Evolutionary conservation across 2,113 vertebrate species (phyloP), one percentile per base, ranked within the genome.

Genomic region (Siniperca knerii): DNA sequence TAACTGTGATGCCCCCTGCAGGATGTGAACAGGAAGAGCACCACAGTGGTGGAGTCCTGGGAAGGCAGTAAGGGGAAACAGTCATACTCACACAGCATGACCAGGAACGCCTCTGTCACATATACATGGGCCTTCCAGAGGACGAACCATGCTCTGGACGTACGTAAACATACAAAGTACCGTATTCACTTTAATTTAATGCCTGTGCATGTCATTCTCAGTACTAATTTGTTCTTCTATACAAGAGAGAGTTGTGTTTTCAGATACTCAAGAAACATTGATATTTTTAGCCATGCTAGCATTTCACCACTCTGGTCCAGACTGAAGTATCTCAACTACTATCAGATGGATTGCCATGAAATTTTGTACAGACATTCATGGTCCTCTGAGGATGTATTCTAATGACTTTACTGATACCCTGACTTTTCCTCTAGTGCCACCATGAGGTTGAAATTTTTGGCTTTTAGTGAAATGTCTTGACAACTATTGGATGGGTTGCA

Each of bases 121-220:
- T 99, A 96, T 74, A 99, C 98, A 0, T 99, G 98, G 98, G 98
- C 98, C 42, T 99, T 99, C 88, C 98, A 99, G 93, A 97, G 97
- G 87, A 98, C 97, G 8, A 99, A 95, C 0, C 96, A 96, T 20
- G 97, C 97, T 23, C 95, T 96, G 85, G 97, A 98, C 66, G 98
- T 99, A 94, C 96, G 98, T 96, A 60, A 25, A 29, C 55, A 37
- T 80, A 58, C 75, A 77, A n/a, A 60, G 44, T 29, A 33, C 25
- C 4, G 6, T 42, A 37, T n/a, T 65, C 35, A 2, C 11, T 46
- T 58, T 46, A 23, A 23, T 37, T 5, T 20, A 52, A 65, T 7
- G 15, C 25, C 48, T 52, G 6, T 55, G 6, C 20, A 8, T 37
- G 20, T 54, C 11, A 71, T 23, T 54, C 20, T 37, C 20, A n/a